A percentile compares a stretch with the other conserved stretches of the same genome.
Evolutionary conservation across 1,140 invertebrate species (phyloP).

Genomic region (Panagrolaimus sp.): DNA sequence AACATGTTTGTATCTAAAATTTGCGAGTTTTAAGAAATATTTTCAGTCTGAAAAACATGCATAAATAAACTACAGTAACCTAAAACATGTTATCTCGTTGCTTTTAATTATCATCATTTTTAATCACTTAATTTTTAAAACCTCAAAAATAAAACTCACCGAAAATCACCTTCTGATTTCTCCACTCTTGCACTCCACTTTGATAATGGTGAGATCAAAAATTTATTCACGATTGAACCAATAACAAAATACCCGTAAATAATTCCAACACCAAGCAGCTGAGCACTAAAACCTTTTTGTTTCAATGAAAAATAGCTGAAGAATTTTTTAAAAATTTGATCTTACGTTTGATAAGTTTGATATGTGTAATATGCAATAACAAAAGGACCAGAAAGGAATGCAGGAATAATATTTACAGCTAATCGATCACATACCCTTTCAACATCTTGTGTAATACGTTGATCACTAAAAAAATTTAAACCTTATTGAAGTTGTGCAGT

Average conservation of each 20-base stretch:
- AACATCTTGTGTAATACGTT: slow-evolving; percentile 41
- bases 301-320: not conserved
- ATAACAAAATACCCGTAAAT: slow-evolving; percentile 64
- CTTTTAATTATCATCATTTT: too few species aligned
- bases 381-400: slow-evolving; percentile 28
- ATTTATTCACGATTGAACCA: slow-evolving; percentile 63
- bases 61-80: too few species aligned
- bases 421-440: slow-evolving; percentile 31
- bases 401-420: slow-evolving; percentile 32
- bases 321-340: slow-evolving; percentile 19
- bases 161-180: slow-evolving; percentile 65
- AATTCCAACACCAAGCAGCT: slow-evolving; percentile 63
- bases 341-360: slow-evolving; percentile 27
- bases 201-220: slow-evolving; percentile 65
- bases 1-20: slow-evolving; percentile 66
- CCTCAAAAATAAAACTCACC: slow-evolving; percentile 57
- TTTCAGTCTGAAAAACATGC: too few species aligned
- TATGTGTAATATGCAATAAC: slow-evolving; percentile 34
- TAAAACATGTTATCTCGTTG: too few species aligned
- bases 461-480: slow-evolving; percentile 26
- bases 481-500: too few species aligned
- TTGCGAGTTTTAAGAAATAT: too few species aligned
- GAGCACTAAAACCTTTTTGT: slow-evolving; percentile 59
- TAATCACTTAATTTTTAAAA: too few species aligned
- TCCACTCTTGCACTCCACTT: slow-evolving; percentile 63